These are phyloP conservation scores for Limnephilus lunatus DNA, from an alignment of 2,888 invertebrate genomes.

Conservation along the genomic window DNA sequence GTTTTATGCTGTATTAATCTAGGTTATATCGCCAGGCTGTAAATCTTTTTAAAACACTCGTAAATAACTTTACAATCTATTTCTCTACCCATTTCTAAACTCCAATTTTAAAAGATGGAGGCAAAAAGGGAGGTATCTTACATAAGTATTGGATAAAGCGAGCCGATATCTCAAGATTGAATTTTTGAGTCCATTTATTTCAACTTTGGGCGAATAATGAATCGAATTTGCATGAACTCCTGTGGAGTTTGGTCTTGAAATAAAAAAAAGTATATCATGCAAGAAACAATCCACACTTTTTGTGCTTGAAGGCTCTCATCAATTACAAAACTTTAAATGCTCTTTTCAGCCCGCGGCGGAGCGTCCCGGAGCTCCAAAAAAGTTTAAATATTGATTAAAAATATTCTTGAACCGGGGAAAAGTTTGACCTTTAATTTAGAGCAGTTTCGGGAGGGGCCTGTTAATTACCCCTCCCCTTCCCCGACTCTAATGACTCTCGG, in stretches of 20 bases:
- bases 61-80: conserved; percentile 2
- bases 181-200: neutral
- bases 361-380: conserved; percentile 30
- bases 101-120: neutral
- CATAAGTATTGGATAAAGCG: neutral
- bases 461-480: conserved; percentile 45
- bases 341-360: conserved; percentile 30
- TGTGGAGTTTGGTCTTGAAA: neutral
- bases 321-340: conserved; percentile 42
- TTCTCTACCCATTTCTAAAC: neutral
- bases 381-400: conserved; percentile 55
- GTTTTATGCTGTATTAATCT: neutral
- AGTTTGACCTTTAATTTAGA: conserved; percentile 49
- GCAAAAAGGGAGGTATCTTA: neutral
- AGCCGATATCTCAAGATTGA: conserved; percentile 2
- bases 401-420: conserved; percentile 40
- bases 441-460: conserved; percentile 39
- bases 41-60: conserved; percentile 2
- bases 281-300: conserved; percentile 30
- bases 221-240: neutral
- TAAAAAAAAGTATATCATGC: neutral
- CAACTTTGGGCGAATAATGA: neutral
- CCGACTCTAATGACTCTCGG: conserved; percentile 23
- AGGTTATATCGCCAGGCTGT: neutral
- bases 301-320: conserved; percentile 12